Evolutionary conservation across 2,797 vertebrate genomes (phyloP), one percentile per base, ranked within the genome.

Genomic region (Anolis apletophallus): DNA sequence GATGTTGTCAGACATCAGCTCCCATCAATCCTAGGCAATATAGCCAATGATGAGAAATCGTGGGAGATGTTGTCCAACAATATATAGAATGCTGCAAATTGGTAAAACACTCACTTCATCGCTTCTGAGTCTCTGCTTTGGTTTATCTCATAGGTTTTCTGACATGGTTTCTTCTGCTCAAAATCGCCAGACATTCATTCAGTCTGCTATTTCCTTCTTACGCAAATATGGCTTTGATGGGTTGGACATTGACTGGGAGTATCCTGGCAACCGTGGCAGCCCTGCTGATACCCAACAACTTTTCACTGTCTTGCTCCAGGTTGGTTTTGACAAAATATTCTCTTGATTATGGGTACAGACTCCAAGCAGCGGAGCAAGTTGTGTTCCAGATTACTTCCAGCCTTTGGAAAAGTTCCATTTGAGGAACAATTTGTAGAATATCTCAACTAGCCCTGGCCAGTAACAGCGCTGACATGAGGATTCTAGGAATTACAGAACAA

Each of bases 221-320:
- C 95, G 94, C 86, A 93, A 97, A 91, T 96, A 97, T 14, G 11
- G 92, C 85, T 97, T 97, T 88, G 95, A 97, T 74, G 96, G 97
- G 84, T 90, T 97, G 93, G 96, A 97, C 85, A 93, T 97, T 10
- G 96, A 97, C 93, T 97, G 96, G 97, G 96, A 97, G 77, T 97
- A 96, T 81, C 96, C 96, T 36, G 96, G 96, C 36, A 95, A 96
- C 86, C 95, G 67, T 67, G 87, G 91, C 61, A 92, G 90, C 46
- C 90, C 91, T 6, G 75, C 92, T 46, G 57, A 92, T 74, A 92
- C 89, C 34, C 71, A 97, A 87, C 75, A 94, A 54, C 94, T 80
- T 61, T 97, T 85, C 91, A 97, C 95, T 3, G 88, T 94, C 81
- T 87, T 97, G 61, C 84, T 94, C 57, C 94, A 97, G 96, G 96